Evolutionary conservation across 2,888 invertebrate species (phyloP).

Genomic region (Aricia artaxerxes): DNA sequence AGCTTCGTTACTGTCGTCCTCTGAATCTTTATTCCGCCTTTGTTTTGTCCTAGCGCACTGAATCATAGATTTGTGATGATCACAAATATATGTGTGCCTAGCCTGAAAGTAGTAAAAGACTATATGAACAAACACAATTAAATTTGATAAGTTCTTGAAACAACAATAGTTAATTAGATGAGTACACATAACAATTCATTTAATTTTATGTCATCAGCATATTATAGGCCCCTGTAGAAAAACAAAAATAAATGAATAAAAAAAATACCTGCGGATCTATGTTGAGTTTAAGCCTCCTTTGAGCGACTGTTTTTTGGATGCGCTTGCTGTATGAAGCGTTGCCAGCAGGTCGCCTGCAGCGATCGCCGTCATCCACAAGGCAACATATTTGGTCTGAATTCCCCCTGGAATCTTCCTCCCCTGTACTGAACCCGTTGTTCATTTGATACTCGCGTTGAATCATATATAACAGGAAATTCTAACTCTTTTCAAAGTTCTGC

Average conservation of each 20-base stretch:
- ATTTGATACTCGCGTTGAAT: constrained; percentile 81
- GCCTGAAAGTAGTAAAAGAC: constrained; percentile 81
- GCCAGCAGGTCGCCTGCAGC: constrained; percentile 93
- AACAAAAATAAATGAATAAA: constrained; percentile 24
- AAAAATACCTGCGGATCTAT: constrained; percentile 84
- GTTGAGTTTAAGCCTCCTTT: constrained; percentile 92
- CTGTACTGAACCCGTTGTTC: constrained; percentile 95
- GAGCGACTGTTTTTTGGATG: constrained; percentile 96
- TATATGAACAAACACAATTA: neutral
- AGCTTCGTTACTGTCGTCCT: constrained; percentile 96
- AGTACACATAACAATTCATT: neutral
- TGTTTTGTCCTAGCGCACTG: constrained; percentile 97
- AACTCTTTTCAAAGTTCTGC: constrained; percentile 60
- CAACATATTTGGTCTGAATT: constrained; percentile 95
- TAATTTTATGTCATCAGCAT: no score
- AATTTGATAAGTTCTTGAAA: neutral
- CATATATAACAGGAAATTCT: constrained; percentile 73
- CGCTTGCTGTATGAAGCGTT: constrained; percentile 98
- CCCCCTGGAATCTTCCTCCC: constrained; percentile 93
- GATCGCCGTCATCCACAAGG: constrained; percentile 92
- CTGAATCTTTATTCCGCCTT: constrained; percentile 92
- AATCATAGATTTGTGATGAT: constrained; percentile 96
- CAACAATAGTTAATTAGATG: neutral
- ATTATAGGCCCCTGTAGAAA: neutral
- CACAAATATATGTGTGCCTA: constrained; percentile 97